These are phyloP conservation scores for Pseudoips prasinana DNA, from an alignment of 2,888 invertebrate species.

Conservation along the genomic window DNA sequence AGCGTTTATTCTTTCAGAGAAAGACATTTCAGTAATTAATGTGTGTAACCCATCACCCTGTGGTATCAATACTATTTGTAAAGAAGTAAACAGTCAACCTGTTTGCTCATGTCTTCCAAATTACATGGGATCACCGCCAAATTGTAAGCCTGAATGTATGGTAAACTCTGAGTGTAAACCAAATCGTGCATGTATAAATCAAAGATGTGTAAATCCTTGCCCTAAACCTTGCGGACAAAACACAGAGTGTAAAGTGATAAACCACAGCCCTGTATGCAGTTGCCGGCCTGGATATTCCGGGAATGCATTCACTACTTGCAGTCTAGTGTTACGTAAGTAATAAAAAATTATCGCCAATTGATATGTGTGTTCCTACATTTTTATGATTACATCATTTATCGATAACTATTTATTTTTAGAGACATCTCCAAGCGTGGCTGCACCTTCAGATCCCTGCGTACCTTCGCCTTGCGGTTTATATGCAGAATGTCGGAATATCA, in stretches of 20 bases:
- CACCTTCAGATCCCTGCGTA: constrained; percentile 84
- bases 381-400: constrained; percentile 1
- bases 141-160: constrained; percentile 85
- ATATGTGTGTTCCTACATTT: not conserved
- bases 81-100: constrained; percentile 85
- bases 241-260: constrained; percentile 85
- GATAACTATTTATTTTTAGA: constrained; percentile 40
- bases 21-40: constrained; percentile 58
- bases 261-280: constrained; percentile 88
- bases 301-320: constrained; percentile 85
- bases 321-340: constrained; percentile 79
- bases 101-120: constrained; percentile 87
- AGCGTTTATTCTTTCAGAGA: constrained; percentile 46
- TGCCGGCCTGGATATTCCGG: constrained; percentile 86
- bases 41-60: constrained; percentile 90
- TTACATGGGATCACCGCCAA: constrained; percentile 85
- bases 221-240: constrained; percentile 85
- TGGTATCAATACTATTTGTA: constrained; percentile 87
- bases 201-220: constrained; percentile 87
- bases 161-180: constrained; percentile 84
- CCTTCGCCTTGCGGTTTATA: constrained; percentile 89
- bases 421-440: constrained; percentile 49
- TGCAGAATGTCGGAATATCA: constrained; percentile 87
- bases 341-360: not conserved
- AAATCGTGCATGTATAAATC: constrained; percentile 85